phyloP scores from a whole-genome alignment of 2,888 invertebrate species.

The Acrobeloides nanus region DNA sequence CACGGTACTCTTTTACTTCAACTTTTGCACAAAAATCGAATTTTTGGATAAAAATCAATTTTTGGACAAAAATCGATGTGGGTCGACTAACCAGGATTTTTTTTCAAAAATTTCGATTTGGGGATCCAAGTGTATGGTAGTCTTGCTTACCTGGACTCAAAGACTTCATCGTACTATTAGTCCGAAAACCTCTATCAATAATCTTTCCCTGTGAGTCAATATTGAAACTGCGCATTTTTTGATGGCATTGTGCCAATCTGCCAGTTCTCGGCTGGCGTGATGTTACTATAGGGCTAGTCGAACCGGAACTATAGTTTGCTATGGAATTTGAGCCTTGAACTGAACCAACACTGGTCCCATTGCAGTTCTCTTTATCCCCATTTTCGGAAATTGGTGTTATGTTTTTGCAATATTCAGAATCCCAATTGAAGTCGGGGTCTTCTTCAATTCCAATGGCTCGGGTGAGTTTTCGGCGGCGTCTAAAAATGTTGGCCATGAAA shows the following conservation, averaged over 20 bases:
- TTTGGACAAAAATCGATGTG: background rate
- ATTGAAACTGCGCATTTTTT: slow-evolving; percentile 22
- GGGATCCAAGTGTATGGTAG: background rate
- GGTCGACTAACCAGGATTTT: too few species aligned
- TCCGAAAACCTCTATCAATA: slow-evolving; percentile 22
- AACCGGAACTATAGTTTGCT: too few species aligned
- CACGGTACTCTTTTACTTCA: background rate
- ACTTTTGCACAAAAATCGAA: background rate
- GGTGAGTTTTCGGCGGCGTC: slow-evolving; percentile 1
- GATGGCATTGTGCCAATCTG: background rate
- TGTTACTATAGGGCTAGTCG: too few species aligned
- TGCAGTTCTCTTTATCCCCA: too few species aligned
- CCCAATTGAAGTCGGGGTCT: slow-evolving; percentile 3
- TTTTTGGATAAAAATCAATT: background rate
- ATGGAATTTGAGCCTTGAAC: too few species aligned
- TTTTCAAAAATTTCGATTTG: background rate
- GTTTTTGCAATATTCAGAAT: background rate
- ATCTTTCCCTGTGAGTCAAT: slow-evolving; percentile 21
- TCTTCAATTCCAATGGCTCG: too few species aligned
- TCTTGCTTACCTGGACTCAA: slow-evolving; percentile 5
- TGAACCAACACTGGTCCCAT: too few species aligned
- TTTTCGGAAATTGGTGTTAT: background rate
- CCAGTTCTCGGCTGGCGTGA: too few species aligned
- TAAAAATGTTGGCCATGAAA: background rate
- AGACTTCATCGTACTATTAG: background rate